Conservation (phyloP, 2,113 vertebrate genomes). For the Chionomys nivalis region DNA sequence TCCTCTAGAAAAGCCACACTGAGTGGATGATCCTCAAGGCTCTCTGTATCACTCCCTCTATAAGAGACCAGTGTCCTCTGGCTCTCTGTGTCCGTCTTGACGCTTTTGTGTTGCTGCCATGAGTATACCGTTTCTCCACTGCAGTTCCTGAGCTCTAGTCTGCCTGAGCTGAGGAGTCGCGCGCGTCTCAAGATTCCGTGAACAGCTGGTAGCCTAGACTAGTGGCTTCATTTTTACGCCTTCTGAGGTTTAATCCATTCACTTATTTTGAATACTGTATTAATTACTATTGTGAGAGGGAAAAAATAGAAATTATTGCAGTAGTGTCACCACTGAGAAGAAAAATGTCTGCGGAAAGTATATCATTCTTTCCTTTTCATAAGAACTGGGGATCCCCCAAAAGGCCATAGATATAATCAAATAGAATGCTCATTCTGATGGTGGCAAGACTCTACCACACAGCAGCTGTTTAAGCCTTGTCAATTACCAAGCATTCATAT, state of each 20-base stretch:
- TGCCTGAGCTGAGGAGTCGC: background rate
- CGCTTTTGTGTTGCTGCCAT: background rate
- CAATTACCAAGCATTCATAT: background rate
- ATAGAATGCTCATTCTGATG: background rate
- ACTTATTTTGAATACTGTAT: background rate
- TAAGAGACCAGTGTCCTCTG: background rate
- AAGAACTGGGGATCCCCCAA: background rate
- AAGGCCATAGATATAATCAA: background rate
- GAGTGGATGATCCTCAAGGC: background rate
- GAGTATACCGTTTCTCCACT: too few relatives aligned
- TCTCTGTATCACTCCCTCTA: background rate
- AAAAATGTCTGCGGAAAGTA: background rate
- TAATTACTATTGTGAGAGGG: slow-evolving; percentile 24
- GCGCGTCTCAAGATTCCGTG: background rate
- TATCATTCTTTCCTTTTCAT: slow-evolving; percentile 45
- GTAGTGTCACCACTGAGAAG: background rate
- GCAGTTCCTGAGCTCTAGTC: background rate
- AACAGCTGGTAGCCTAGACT: background rate
- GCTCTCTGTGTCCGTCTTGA: background rate
- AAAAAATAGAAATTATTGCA: background rate
- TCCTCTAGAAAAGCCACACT: background rate
- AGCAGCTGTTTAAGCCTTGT: slow-evolving; percentile 22
- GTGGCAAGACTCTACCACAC: background rate
- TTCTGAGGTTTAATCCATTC: background rate
- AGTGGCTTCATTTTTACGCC: background rate